Conservation (phyloP, 1,140 invertebrate species). For the Bilobella aurantiaca region DNA sequence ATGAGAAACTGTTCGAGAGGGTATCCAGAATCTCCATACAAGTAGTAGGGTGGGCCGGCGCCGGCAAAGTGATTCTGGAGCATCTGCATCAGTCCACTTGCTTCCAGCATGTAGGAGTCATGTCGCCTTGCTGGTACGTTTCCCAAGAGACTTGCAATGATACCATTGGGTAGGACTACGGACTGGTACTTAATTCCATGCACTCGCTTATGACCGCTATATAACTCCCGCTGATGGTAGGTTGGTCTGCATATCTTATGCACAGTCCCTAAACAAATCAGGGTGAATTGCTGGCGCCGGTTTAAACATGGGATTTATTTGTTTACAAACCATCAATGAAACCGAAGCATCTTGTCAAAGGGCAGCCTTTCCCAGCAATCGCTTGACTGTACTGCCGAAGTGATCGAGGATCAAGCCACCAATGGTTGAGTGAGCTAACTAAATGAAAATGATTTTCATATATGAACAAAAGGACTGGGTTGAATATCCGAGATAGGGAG, state of each 20-base stretch:
- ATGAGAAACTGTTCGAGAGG: too few species aligned
- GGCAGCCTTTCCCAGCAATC: not conserved
- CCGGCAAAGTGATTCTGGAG: too few species aligned
- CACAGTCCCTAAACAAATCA: not conserved
- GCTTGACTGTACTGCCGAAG: not conserved
- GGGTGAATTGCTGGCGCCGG: not conserved
- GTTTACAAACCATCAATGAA: not conserved
- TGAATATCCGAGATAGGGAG: not conserved
- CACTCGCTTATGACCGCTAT: not conserved
- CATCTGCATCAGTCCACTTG: too few species aligned
- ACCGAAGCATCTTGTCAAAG: not conserved
- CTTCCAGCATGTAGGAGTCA: too few species aligned
- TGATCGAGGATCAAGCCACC: not conserved
- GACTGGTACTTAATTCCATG: not conserved
- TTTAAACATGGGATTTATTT: not conserved
- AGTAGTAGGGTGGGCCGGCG: too few species aligned
- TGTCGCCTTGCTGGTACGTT: not conserved
- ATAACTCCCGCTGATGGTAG: not conserved
- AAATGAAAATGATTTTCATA: not conserved
- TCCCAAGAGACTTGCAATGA: not conserved
- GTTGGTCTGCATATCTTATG: not conserved
- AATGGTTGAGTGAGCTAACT: not conserved
- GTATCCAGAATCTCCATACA: too few species aligned
- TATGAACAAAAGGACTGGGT: not conserved
- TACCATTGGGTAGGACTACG: too few species aligned